These are phyloP conservation scores for Piaya cayana DNA, from an alignment of 2,113 vertebrate species.

Conservation along the genomic window DNA sequence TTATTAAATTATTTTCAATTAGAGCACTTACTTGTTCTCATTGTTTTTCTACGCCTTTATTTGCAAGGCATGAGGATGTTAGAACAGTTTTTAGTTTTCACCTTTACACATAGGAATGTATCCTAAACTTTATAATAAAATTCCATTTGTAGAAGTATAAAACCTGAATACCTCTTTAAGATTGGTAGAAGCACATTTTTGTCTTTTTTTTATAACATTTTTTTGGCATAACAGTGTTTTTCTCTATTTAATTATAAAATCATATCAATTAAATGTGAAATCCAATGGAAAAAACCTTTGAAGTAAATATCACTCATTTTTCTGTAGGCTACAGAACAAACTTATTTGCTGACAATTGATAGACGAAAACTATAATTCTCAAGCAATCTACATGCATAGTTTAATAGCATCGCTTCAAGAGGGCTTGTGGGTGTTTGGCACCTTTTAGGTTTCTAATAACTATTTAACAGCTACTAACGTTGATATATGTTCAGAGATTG, in stretches of 20 bases:
- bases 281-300: not conserved
- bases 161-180: not conserved
- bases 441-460: not conserved
- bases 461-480: not conserved
- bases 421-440: not conserved
- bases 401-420: not conserved
- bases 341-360: not conserved
- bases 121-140: not conserved
- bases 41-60: not conserved
- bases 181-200: not conserved
- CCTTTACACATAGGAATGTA: not conserved
- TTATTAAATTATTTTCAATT: not conserved
- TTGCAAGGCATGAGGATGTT: not conserved
- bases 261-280: not conserved
- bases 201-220: not conserved
- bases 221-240: not conserved
- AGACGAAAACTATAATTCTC: not conserved
- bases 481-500: not conserved
- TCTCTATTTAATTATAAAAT: not conserved
- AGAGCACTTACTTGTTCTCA: not conserved
- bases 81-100: not conserved
- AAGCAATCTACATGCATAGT: not conserved
- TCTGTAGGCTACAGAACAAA: not conserved
- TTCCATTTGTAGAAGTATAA: not conserved
- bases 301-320: not conserved